Evolutionary conservation across 2,113 vertebrate species (phyloP).

Genomic region (Saguinus imperator): DNA sequence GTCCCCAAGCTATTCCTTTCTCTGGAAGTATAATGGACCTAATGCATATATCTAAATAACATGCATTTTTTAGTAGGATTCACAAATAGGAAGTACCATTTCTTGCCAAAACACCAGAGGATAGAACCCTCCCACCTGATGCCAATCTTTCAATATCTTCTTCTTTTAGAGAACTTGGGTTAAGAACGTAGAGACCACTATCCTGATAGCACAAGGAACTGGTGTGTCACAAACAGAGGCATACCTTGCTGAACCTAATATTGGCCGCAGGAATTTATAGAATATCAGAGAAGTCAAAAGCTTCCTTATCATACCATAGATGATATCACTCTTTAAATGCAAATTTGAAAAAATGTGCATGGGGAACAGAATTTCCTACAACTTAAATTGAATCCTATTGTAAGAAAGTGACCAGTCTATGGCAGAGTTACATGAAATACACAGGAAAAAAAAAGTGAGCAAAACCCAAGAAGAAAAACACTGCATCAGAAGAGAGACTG

Average conservation of each 20-base stretch:
- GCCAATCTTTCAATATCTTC: not conserved
- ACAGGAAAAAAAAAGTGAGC: not conserved
- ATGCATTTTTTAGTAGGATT: not conserved
- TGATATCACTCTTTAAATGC: not conserved
- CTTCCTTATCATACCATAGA: not conserved
- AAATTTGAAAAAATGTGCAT: not conserved
- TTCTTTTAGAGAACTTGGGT: not conserved
- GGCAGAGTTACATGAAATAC: not conserved
- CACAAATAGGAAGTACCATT: not conserved
- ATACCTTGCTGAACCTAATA: not conserved
- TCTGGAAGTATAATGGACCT: not conserved
- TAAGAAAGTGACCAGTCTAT: not conserved
- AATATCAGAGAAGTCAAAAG: not conserved
- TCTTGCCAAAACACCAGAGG: not conserved
- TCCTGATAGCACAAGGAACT: not conserved
- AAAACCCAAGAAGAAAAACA: not conserved
- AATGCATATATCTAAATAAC: not conserved
- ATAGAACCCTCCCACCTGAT: not conserved
- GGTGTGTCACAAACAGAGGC: not conserved
- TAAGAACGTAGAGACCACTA: not conserved
- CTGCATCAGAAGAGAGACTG: not conserved
- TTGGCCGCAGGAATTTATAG: not conserved
- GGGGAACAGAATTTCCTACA: not conserved
- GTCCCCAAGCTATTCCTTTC: not conserved
- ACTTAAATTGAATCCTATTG: not conserved